A percentile compares a stretch with the other conserved stretches of the same genome.
These are phyloP conservation scores for Trematocara variabile DNA, from an alignment of 2,113 vertebrate genomes.

Conservation along the genomic window DNA sequence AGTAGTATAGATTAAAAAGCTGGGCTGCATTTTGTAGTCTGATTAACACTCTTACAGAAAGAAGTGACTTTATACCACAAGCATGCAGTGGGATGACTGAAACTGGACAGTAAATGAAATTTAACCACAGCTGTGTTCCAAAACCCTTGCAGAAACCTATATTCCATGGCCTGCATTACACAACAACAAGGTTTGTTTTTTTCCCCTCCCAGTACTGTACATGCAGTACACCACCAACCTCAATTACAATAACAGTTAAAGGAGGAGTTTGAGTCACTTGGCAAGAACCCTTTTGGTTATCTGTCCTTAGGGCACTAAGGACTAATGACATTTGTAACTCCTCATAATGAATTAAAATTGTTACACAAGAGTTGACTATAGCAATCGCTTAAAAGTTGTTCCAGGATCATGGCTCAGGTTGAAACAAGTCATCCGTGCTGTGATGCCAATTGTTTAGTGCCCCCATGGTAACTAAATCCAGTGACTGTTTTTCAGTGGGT, in stretches of 20 bases:
- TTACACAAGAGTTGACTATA: neutral
- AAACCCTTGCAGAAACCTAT: conserved; percentile 26
- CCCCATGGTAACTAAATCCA: neutral
- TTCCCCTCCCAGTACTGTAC: neutral
- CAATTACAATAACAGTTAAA: conserved; percentile 9
- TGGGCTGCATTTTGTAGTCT: neutral
- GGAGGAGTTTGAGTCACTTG: conserved; percentile 33
- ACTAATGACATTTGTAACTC: neutral
- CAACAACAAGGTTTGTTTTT: conserved; percentile 10
- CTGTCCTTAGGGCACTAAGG: neutral
- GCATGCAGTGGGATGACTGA: conserved; percentile 49
- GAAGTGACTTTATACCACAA: conserved; percentile 34
- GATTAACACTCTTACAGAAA: conserved; percentile 45
- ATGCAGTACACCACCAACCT: neutral
- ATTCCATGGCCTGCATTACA: conserved; percentile 35
- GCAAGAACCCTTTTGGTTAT: neutral
- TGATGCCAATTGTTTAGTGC: conserved; percentile 37
- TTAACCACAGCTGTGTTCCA: conserved; percentile 29
- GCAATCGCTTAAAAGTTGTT: neutral
- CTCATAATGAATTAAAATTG: neutral
- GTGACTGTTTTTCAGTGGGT: neutral
- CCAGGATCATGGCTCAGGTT: neutral
- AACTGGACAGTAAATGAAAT: conserved; percentile 42
- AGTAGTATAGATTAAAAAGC: neutral
- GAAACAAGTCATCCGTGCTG: neutral